Conservation (phyloP, 53 echinoderm and acorn worm species). For the Paelopatides confundens region DNA sequence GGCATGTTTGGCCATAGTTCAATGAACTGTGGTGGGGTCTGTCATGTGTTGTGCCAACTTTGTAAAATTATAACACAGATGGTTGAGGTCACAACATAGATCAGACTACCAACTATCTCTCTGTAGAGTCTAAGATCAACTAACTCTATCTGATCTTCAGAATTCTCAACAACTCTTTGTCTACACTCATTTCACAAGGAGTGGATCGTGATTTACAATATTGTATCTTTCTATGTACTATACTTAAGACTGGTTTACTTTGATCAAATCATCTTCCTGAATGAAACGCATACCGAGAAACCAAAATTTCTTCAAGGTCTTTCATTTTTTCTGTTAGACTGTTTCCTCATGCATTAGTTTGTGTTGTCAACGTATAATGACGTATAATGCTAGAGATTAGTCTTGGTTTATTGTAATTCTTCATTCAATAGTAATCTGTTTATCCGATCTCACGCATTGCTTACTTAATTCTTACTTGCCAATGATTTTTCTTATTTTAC, state of each 20-base stretch:
- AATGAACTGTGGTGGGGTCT: neutral
- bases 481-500: no score
- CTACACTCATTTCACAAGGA: neutral
- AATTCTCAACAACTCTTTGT: slow-evolving; percentile 20
- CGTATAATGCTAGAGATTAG: no score
- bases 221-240: neutral
- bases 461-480: no score
- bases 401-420: no score
- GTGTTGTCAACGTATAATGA: no score
- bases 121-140: slow-evolving; percentile 20
- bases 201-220: neutral
- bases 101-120: slow-evolving; percentile 7
- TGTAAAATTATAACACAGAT: neutral
- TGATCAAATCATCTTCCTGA: neutral
- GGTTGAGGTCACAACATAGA: neutral
- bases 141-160: neutral
- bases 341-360: no score
- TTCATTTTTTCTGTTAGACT: no score
- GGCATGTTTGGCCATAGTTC: slow-evolving; percentile 33
- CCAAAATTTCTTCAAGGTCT: neutral
- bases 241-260: neutral
- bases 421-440: no score
- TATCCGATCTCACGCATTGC: no score
- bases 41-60: slow-evolving; percentile 36
- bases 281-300: slow-evolving; percentile 38